Base-by-base conservation (phyloP, 2,888 invertebrate genomes). In the Marronus borbonicus region DNA sequence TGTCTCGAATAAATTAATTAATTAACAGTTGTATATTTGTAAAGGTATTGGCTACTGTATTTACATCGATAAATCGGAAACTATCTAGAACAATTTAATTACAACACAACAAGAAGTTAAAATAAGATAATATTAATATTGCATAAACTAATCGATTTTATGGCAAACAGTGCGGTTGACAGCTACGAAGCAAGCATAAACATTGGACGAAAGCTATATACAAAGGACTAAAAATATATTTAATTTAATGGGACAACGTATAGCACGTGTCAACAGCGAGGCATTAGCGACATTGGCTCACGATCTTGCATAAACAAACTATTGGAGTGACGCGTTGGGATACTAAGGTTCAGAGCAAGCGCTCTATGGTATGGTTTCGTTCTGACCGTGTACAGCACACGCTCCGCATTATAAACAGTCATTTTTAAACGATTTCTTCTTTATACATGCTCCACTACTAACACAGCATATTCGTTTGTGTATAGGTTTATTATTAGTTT, bases 161-260 rank as follows among this genome's bases (percentile, higher is more conserved):
- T 81, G 80, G 81, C 83, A 83, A 82, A 83, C 83, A 82, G 78
- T 81, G 83, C 76, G 82, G 84, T 84, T 84, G 84, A 84, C 84
- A 83, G 83, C 83, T 82, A 83, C 76, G 82, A 83, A 84, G 81
- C 83, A 83, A 83, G 80, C 83, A 79, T 81, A 81, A 82, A 82
- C 81, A 80, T 80, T 81, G 81, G 80, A 82, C 79, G 82, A 82
- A 80, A 83, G 80, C 81, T 81, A 77, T 77, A 80, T 80, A 82
- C 79, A 83, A 80, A 78, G 76, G 79, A 80, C 84, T 84, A 84
- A 84, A 84, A 85, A 84, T 84, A 85, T 84, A 81, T 81, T 81
- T 82, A 82, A 83, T 82, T 83, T 85, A 84, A 84, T 84, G 84
- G 83, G 83, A 82, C 83, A 83, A 82, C 80, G 79, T 77, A 78